Conservation (phyloP, 1,140 invertebrate genomes). For the Zaprionus capensis region DNA sequence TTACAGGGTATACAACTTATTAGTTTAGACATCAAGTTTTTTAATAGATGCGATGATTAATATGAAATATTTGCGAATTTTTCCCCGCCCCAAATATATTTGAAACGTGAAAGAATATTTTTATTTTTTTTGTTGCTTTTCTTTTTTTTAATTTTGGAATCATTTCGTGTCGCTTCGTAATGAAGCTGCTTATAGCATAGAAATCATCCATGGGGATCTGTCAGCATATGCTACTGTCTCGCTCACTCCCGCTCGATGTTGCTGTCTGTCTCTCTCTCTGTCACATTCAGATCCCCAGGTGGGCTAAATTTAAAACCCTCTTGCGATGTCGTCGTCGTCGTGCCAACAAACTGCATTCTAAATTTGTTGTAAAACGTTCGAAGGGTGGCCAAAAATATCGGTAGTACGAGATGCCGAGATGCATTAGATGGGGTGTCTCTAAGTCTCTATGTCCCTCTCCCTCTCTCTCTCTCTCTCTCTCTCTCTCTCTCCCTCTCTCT, state of each 20-base stretch:
- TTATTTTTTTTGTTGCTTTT: neutral
- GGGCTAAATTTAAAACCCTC: conserved; percentile 64
- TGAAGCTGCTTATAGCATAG: conserved; percentile 7
- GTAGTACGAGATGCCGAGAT: conserved; percentile 7
- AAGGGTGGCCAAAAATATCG: conserved; percentile 71
- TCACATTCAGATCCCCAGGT: conserved; percentile 54
- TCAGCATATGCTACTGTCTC: neutral
- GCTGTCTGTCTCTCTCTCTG: neutral
- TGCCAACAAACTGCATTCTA: conserved; percentile 68
- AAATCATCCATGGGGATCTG: conserved; percentile 12
- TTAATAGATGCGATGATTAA: conserved; percentile 5
- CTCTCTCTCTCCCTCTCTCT: neutral
- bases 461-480: neutral
- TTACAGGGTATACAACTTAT: neutral
- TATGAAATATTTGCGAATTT: neutral
- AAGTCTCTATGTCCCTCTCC: neutral
- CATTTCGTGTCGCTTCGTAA: conserved; percentile 1
- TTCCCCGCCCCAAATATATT: neutral
- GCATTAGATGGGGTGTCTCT: conserved; percentile 4
- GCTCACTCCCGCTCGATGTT: neutral
- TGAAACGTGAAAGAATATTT: neutral
- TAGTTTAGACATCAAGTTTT: neutral
- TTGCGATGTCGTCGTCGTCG: conserved; percentile 42
- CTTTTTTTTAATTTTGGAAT: neutral
- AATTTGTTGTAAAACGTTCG: conserved; percentile 50